Evolutionary conservation across 2,113 vertebrate species (phyloP).

Genomic region (Gnathonemus echidnorhynchus): DNA sequence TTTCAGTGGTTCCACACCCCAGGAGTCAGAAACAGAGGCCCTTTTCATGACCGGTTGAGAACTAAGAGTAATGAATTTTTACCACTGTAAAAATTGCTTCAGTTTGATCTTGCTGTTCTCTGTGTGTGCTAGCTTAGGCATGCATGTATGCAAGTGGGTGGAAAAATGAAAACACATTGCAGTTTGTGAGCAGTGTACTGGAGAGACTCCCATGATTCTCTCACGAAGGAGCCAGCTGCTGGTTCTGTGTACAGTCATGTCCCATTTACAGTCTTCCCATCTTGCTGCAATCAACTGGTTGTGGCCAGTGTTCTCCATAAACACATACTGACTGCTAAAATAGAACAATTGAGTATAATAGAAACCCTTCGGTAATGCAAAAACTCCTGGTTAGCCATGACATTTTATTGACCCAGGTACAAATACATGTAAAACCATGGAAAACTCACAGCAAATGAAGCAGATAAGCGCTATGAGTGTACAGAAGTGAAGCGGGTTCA

Average conservation of each 20-base stretch:
- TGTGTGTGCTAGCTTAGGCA: background rate
- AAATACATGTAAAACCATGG: slow-evolving; percentile 9
- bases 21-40: slow-evolving; percentile 35
- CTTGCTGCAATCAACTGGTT: background rate
- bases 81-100: slow-evolving; percentile 16
- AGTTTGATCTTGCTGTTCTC: background rate
- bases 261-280: background rate
- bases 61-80: slow-evolving; percentile 2
- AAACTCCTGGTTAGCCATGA: background rate
- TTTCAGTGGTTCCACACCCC: background rate
- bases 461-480: background rate
- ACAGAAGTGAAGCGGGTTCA: slow-evolving; percentile 1
- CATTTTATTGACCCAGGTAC: slow-evolving; percentile 15
- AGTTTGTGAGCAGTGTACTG: background rate
- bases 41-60: slow-evolving; percentile 42
- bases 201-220: background rate
- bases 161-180: background rate
- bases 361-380: background rate
- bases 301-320: background rate
- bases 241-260: background rate
- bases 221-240: background rate
- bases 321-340: background rate
- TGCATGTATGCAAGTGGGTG: background rate
- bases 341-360: background rate
- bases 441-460: background rate